Evolutionary conservation across 1,140 invertebrate genomes (phyloP).

Genomic region (Drosophila lini): DNA sequence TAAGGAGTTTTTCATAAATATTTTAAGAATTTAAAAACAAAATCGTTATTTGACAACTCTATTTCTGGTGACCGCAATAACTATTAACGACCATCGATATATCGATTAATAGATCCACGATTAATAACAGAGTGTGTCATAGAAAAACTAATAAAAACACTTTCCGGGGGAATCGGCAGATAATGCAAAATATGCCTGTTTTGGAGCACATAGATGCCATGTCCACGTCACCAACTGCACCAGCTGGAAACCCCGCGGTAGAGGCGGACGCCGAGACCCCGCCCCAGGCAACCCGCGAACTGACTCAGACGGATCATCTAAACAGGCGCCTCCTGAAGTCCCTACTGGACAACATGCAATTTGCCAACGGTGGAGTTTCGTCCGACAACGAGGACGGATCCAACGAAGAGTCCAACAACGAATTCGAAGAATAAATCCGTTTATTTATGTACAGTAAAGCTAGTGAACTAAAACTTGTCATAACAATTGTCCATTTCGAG

Average conservation of each 20-base stretch:
- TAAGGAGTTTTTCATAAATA: not conserved
- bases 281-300: conserved; percentile 52
- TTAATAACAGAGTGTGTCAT: conserved; percentile 27
- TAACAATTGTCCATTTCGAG: conserved; percentile 30
- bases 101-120: not conserved
- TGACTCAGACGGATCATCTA: conserved; percentile 78
- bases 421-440: conserved; percentile 66
- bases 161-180: conserved; percentile 2
- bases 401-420: conserved; percentile 53
- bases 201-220: conserved; percentile 59
- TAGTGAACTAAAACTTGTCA: conserved; percentile 51
- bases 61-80: not conserved
- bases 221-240: conserved; percentile 46
- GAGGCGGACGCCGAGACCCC: conserved; percentile 24
- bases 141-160: conserved; percentile 9
- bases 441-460: conserved; percentile 63
- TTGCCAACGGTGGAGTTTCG: conserved; percentile 18
- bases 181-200: conserved; percentile 50
- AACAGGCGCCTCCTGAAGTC: conserved; percentile 73
- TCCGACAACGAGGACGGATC: conserved; percentile 25
- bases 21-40: not conserved
- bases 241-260: conserved; percentile 18
- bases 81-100: not conserved
- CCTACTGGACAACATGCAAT: conserved; percentile 71
- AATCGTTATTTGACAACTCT: not conserved